Evolutionary conservation across 2,888 invertebrate species (phyloP).

Genomic region (Eudemis profundana): DNA sequence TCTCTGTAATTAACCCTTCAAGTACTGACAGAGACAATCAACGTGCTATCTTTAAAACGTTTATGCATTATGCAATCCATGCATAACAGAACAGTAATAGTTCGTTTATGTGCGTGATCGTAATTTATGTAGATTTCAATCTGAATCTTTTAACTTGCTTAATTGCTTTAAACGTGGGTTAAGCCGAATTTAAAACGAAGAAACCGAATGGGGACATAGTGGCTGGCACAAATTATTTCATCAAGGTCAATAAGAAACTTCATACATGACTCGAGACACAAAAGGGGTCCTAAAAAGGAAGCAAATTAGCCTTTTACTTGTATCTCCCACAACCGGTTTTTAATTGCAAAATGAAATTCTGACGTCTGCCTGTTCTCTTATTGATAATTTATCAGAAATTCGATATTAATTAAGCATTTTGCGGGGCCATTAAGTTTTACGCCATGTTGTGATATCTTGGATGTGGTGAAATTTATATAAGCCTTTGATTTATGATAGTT

Average conservation of each 20-base stretch:
- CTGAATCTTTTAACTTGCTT: background rate
- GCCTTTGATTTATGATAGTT: constrained; percentile 27
- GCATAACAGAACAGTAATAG: constrained; percentile 24
- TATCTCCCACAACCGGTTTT: constrained; percentile 13
- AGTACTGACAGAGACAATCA: constrained; percentile 42
- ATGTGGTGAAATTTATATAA: constrained; percentile 40
- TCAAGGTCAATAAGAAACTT: background rate
- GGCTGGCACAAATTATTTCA: background rate
- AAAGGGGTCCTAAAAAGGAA: background rate
- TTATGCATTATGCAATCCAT: constrained; percentile 30
- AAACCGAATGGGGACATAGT: background rate
- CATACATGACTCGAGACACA: constrained; percentile 6
- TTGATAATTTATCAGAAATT: constrained; percentile 30
- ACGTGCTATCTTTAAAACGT: constrained; percentile 27
- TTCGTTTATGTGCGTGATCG: constrained; percentile 1
- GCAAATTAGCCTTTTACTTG: constrained; percentile 9
- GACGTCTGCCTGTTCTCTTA: constrained; percentile 18
- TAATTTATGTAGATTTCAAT: background rate
- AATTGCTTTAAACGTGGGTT: background rate
- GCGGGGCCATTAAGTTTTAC: constrained; percentile 21
- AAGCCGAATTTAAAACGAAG: background rate
- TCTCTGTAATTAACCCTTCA: constrained; percentile 43
- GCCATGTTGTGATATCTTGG: constrained; percentile 29
- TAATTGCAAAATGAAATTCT: constrained; percentile 34
- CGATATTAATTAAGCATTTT: constrained; percentile 30